Conservation (phyloP, 2,797 vertebrate genomes). For the Mastacembelus armatus region DNA sequence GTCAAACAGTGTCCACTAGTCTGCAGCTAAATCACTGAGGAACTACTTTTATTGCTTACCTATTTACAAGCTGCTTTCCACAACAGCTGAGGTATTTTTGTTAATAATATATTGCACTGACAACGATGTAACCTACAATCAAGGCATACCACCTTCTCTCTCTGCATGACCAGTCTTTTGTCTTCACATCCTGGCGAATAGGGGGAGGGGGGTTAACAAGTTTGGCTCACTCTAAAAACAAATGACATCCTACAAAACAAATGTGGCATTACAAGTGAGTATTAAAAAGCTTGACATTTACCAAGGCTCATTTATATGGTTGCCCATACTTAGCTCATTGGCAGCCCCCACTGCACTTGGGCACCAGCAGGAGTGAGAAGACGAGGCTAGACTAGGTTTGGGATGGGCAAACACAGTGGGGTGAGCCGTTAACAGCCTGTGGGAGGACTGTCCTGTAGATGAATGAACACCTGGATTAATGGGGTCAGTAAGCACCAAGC, state of each 20-base stretch:
- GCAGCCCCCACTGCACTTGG: slow-evolving; percentile 54
- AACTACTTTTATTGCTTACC: slow-evolving; percentile 60
- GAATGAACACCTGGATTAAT: slow-evolving; percentile 83
- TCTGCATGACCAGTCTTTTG: slow-evolving; percentile 43
- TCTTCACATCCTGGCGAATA: slow-evolving; percentile 37
- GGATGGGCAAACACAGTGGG: slow-evolving; percentile 58
- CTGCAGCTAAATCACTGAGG: slow-evolving; percentile 56
- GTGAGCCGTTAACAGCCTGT: slow-evolving; percentile 63
- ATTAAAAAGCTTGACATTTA: slow-evolving; percentile 82
- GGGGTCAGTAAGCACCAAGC: slow-evolving; percentile 75
- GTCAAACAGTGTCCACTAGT: slow-evolving; percentile 40
- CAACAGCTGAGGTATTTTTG: slow-evolving; percentile 46
- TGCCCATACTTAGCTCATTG: slow-evolving; percentile 65
- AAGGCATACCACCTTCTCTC: slow-evolving; percentile 53
- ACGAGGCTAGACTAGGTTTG: slow-evolving; percentile 10
- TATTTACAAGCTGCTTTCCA: slow-evolving; percentile 56
- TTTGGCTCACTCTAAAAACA: slow-evolving; percentile 67
- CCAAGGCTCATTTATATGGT: slow-evolving; percentile 75
- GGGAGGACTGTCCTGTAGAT: slow-evolving; percentile 75
- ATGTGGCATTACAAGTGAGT: slow-evolving; percentile 69
- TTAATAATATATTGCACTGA: slow-evolving; percentile 59
- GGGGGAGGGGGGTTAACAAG: slow-evolving; percentile 48
- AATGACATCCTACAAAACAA: slow-evolving; percentile 75
- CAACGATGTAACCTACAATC: slow-evolving; percentile 60
- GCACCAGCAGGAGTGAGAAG: slow-evolving; percentile 49